Conservation (phyloP, 2,113 vertebrate species). For the Bubalus kerabau region DNA sequence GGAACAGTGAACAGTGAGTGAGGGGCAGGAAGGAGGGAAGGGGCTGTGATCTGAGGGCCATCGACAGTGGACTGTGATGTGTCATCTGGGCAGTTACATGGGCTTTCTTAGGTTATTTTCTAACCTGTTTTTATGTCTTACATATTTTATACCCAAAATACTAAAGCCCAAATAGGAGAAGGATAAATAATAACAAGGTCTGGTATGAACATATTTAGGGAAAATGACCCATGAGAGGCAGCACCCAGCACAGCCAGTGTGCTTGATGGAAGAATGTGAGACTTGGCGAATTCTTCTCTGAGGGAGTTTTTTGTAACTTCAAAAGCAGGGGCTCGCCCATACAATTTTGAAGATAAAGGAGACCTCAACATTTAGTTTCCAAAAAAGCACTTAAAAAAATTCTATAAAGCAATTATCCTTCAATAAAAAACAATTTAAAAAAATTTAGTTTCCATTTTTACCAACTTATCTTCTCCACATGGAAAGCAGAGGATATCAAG, state of each 20-base stretch:
- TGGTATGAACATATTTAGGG: background rate
- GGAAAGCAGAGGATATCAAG: background rate
- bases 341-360: background rate
- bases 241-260: too few species aligned
- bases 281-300: background rate
- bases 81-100: background rate
- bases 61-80: accelerated
- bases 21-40: background rate
- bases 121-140: background rate
- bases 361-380: background rate
- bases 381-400: background rate
- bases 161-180: background rate
- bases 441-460: background rate
- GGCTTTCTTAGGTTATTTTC: background rate
- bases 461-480: background rate
- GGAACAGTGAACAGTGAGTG: background rate
- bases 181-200: background rate
- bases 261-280: background rate
- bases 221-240: background rate
- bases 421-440: background rate
- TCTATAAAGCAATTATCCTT: background rate
- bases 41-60: background rate
- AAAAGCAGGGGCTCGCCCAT: background rate
- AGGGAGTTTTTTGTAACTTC: background rate
- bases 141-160: background rate